Evolutionary conservation across 2,888 invertebrate species (phyloP).

Genomic region (Lepeophtheirus nordmannii): DNA sequence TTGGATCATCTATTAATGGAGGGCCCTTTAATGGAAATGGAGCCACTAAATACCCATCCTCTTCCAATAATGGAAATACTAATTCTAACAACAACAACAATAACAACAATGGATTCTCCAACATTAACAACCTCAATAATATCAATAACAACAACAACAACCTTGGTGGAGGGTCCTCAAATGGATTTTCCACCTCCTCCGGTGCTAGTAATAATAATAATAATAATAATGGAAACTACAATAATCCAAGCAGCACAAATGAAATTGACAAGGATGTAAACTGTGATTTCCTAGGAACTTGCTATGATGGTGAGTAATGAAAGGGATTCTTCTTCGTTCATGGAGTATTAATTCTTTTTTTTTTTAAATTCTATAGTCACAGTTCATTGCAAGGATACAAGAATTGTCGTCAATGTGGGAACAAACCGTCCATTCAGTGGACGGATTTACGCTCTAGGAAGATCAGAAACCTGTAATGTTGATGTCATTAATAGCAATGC

Average conservation of each 20-base stretch:
- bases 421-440: conserved; percentile 90
- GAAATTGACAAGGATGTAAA: conserved; percentile 46
- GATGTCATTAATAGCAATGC: conserved; percentile 81
- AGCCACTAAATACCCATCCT: neutral
- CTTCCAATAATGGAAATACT: conserved; percentile 25
- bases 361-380: conserved; percentile 47
- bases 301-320: conserved; percentile 63
- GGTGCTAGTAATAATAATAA: conserved; percentile 20
- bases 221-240: conserved; percentile 18
- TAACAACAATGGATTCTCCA: conserved; percentile 26
- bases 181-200: neutral
- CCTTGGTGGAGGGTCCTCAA: neutral
- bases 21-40: no score
- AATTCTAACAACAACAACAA: conserved; percentile 26
- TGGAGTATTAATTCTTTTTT: neutral
- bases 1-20: no score
- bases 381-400: conserved; percentile 82
- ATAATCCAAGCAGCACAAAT: neutral
- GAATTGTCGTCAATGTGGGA: conserved; percentile 77
- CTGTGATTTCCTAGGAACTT: conserved; percentile 85
- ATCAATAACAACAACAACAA: neutral
- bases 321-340: neutral
- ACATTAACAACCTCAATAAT: neutral
- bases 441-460: conserved; percentile 76
- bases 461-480: conserved; percentile 81